phyloP scores from a whole-genome alignment of 2,888 invertebrate species.

The Phyllotreta cruciferae region DNA sequence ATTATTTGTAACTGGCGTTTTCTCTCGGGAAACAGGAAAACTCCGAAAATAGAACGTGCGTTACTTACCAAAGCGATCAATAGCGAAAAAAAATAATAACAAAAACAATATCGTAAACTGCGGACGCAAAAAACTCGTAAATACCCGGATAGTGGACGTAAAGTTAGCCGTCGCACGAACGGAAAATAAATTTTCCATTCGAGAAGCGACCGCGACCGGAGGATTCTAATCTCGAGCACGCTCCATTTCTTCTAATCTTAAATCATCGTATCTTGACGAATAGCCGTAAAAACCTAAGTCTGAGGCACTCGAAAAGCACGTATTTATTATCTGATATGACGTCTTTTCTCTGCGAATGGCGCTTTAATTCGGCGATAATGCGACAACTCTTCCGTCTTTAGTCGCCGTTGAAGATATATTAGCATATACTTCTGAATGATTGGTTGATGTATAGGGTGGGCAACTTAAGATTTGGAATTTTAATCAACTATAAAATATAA shows the following conservation, averaged over 20 bases:
- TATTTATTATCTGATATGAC: slow-evolving; percentile 26
- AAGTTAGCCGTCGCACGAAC: slow-evolving; percentile 17
- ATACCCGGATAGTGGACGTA: slow-evolving; percentile 13
- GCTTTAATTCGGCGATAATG: slow-evolving; percentile 5
- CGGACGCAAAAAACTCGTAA: slow-evolving; percentile 16
- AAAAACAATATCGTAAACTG: slow-evolving; percentile 18
- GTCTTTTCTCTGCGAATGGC: slow-evolving; percentile 20
- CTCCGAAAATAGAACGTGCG: too few relatives aligned
- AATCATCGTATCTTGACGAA: slow-evolving; percentile 55
- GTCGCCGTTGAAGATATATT: too few relatives aligned
- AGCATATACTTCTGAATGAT: too few relatives aligned
- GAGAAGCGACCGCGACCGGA: slow-evolving; percentile 44
- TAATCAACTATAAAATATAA: too few relatives aligned
- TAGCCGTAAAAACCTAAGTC: slow-evolving; percentile 36
- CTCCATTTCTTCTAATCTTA: slow-evolving; percentile 57
- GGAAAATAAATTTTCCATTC: slow-evolving; percentile 41
- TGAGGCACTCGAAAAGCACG: slow-evolving; percentile 19
- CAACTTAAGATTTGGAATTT: too few relatives aligned
- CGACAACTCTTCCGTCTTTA: too few relatives aligned
- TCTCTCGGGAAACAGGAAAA: too few relatives aligned
- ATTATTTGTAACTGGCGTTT: too few relatives aligned
- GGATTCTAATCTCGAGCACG: slow-evolving; percentile 55
- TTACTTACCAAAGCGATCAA: too few relatives aligned
- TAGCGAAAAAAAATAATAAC: background rate
- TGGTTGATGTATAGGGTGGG: too few relatives aligned